Percentiles rank a stretch among this genome's conserved stretches.
phyloP scores from a whole-genome alignment of 1,140 invertebrate species.

The Tetraneura akinire region DNA sequence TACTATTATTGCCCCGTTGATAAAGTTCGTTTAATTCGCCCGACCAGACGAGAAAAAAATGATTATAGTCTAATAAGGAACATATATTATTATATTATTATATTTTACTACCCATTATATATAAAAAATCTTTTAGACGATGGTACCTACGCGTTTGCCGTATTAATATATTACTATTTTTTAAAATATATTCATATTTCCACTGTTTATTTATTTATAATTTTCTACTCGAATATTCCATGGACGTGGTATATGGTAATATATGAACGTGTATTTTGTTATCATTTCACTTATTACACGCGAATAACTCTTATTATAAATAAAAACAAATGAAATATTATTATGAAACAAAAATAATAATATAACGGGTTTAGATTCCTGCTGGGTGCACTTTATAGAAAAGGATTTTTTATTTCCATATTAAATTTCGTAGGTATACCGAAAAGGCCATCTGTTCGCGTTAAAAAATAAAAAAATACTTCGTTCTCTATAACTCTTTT shows the following conservation, averaged over 20 bases:
- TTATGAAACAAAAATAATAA: not conserved
- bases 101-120: too few relatives aligned
- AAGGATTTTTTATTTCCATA: not conserved
- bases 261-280: not conserved
- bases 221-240: not conserved
- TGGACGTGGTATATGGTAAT: not conserved
- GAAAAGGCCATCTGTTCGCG: conserved; percentile 16
- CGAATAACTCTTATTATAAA: too few relatives aligned
- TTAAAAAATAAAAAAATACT: too few relatives aligned
- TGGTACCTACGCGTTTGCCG: not conserved
- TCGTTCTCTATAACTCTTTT: too few relatives aligned
- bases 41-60: not conserved
- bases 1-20: not conserved
- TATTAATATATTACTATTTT: not conserved
- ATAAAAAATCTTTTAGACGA: not conserved
- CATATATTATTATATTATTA: not conserved
- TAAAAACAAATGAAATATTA: too few relatives aligned
- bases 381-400: not conserved
- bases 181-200: not conserved
- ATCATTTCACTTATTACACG: not conserved
- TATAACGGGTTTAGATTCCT: not conserved
- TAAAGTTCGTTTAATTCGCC: conserved; percentile 1
- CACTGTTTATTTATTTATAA: not conserved
- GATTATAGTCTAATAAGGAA: not conserved
- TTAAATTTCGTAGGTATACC: not conserved